Base-by-base conservation (phyloP, 53 echinoderm and acorn worm species). In the Crossaster papposus region DNA sequence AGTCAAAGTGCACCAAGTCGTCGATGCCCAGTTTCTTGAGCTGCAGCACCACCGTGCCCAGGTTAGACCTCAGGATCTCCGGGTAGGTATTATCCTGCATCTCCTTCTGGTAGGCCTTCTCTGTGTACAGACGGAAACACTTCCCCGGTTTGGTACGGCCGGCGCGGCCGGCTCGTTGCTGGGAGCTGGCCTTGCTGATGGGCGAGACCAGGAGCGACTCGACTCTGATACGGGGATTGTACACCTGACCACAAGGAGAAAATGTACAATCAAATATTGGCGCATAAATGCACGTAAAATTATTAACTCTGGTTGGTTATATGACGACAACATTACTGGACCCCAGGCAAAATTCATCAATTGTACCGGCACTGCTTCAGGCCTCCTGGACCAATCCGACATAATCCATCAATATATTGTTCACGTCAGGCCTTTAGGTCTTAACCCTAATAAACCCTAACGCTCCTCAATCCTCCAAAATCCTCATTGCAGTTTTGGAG, bases 31-130 rank as follows among this genome's bases (percentile, higher is more conserved):
- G 97, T 78, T 97, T 97, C 91, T 97, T 97, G 29, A 97, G 93
- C 73, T 97, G 97, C 17, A 97, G 79, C 51, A 97, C 97, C 26
- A 97, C 97, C 15, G 97, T 97, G 82, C 97, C 97, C 24, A 97
- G 91, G 79, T 97, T 97, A 22, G 97, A 97, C 32, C 97, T 62
- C 77, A 97, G 77, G 89, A 97, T 97, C 92, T 97, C 97, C 0
- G 97, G 97, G 86, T 97, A 97, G 17, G 97, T 97, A 83, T 97
- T 97, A 31, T 93, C 93, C 90, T 97, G 97, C 97, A 97, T 97
- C 88, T 97, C 97, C 26, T 54, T 80, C 54, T 90, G 28, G 80
- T 97, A 97, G 26, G 97, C 97, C 85, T 93, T 92, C 89, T 97
- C 97, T 18, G 97, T 97, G 95, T 97, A 97, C 29, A 97, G 94